These are phyloP conservation scores for Takifugu bimaculatus DNA, from an alignment of 2,113 vertebrate genomes.

Conservation along the genomic window DNA sequence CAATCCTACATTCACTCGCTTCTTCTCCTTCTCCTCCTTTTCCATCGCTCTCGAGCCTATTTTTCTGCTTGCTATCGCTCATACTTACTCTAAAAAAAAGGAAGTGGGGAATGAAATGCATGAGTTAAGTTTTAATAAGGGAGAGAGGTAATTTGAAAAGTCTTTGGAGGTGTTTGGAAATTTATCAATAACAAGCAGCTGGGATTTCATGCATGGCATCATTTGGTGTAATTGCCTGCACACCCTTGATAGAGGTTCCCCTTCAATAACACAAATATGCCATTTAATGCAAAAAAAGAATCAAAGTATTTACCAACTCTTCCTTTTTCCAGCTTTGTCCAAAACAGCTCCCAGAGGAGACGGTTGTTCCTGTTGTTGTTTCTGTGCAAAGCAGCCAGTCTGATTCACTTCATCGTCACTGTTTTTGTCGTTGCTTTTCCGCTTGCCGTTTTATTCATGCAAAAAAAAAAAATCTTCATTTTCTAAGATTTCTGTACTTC, in stretches of 20 bases:
- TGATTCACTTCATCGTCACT: conserved; percentile 37
- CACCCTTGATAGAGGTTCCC: conserved; percentile 75
- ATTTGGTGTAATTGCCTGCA: conserved; percentile 80
- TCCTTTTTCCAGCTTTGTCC: conserved; percentile 31
- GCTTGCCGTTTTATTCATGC: conserved; percentile 26
- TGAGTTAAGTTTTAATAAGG: conserved; percentile 79
- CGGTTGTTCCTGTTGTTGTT: conserved; percentile 28
- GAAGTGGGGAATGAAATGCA: conserved; percentile 61
- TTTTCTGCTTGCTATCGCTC: conserved; percentile 42
- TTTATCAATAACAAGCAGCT: conserved; percentile 81
- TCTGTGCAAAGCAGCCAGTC: conserved; percentile 38
- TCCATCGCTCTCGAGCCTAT: conserved; percentile 30
- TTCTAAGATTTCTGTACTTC: conserved; percentile 52
- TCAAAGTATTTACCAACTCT: conserved; percentile 54
- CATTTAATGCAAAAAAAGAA: conserved; percentile 64
- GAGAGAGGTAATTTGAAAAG: conserved; percentile 77
- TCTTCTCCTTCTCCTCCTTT: conserved; percentile 16
- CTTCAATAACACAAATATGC: conserved; percentile 74
- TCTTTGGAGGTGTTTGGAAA: conserved; percentile 76
- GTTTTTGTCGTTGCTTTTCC: conserved; percentile 8
- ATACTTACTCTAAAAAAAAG: conserved; percentile 31
- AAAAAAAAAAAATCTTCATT: conserved; percentile 37
- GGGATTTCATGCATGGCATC: conserved; percentile 79
- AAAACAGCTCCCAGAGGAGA: conserved; percentile 33
- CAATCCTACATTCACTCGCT: conserved; percentile 33